phyloP scores from a whole-genome alignment of 2,888 invertebrate genomes.

The Melinopterus prodromus region DNA sequence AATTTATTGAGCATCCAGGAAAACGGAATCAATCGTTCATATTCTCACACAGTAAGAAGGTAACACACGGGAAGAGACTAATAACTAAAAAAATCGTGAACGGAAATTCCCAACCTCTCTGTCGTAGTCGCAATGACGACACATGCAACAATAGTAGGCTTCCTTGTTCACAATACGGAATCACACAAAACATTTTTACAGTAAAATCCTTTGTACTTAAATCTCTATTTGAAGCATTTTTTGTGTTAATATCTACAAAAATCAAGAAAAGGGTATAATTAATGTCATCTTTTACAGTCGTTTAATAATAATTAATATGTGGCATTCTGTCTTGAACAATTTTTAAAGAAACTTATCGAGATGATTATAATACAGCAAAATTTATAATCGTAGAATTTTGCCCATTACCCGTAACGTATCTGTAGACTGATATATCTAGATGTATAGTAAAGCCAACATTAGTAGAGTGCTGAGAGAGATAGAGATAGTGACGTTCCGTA shows the following conservation, averaged over 20 bases:
- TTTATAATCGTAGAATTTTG: too few relatives aligned
- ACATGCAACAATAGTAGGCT: constrained; percentile 21
- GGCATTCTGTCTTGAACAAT: neutral
- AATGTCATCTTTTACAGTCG: neutral
- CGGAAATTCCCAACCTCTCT: neutral
- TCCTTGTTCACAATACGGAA: constrained; percentile 33
- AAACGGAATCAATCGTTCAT: constrained; percentile 7
- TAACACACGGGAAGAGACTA: neutral
- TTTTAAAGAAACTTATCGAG: neutral
- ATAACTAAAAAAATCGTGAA: neutral
- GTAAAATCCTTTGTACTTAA: constrained; percentile 31
- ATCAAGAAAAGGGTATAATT: constrained; percentile 15
- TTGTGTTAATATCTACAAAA: constrained; percentile 39
- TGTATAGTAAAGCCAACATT: too few relatives aligned
- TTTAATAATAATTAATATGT: neutral
- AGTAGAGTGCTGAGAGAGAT: too few relatives aligned
- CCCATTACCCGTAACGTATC: too few relatives aligned
- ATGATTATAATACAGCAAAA: too few relatives aligned
- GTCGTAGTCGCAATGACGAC: constrained; percentile 19
- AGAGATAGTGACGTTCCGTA: too few relatives aligned
- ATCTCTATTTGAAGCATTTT: constrained; percentile 36
- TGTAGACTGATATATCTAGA: too few relatives aligned
- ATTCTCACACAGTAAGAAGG: constrained; percentile 4
- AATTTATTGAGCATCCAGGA: neutral
- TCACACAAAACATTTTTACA: constrained; percentile 27